A percentile compares a stretch with the other conserved stretches of the same genome.
phyloP scores from a whole-genome alignment of 2,113 vertebrate species.

The Sus scrofa region DNA sequence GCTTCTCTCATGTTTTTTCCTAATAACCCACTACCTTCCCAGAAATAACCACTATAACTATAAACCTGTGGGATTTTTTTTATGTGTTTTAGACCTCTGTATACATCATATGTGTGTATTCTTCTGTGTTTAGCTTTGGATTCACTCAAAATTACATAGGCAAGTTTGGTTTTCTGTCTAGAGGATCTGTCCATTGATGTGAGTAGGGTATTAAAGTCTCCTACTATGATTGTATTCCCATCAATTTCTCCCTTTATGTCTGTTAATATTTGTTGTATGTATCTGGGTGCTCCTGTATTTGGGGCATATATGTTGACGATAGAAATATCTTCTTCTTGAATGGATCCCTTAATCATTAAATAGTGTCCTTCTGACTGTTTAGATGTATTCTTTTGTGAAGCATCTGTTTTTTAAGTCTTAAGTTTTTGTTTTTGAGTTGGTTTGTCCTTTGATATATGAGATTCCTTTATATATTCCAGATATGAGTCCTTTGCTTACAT shows the following conservation, averaged over 20 bases:
- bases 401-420: neutral
- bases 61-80: neutral
- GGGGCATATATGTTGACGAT: too few species aligned
- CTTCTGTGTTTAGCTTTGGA: neutral
- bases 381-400: neutral
- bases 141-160: neutral
- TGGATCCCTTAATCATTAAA: too few species aligned
- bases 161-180: too few species aligned
- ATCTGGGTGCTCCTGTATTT: too few species aligned
- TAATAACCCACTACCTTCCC: neutral
- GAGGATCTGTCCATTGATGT: too few species aligned
- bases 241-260: too few species aligned
- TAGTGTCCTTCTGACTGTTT: too few species aligned
- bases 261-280: too few species aligned
- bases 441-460: neutral
- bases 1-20: neutral
- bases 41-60: neutral
- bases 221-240: too few species aligned
- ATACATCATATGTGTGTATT: neutral
- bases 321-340: too few species aligned
- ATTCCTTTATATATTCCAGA: conserved; percentile 16
- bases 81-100: neutral
- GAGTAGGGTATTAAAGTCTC: too few species aligned
- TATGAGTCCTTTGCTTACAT: neutral
- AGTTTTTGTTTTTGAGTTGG: neutral